Conservation (phyloP, 2,888 invertebrate species). For the Sinotaia quadrata region DNA sequence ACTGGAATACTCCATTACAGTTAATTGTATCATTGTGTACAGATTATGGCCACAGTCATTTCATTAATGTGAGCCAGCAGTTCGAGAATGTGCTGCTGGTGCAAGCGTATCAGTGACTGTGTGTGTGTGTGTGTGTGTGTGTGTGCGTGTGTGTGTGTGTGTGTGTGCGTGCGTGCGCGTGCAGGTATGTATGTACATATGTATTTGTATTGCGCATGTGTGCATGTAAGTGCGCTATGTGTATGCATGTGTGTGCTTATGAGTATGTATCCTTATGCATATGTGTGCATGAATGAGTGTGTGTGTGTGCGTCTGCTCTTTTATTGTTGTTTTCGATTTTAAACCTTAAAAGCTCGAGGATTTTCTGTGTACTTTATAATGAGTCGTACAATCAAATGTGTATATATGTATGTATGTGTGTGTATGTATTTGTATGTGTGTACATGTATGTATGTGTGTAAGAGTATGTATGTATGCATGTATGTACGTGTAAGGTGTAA, state of each 20-base stretch:
- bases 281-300: constrained; percentile 6
- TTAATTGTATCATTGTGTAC: too few species aligned
- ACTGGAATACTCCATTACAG: too few species aligned
- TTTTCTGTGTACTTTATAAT: too few species aligned
- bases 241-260: background rate
- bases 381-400: too few species aligned
- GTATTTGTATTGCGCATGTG: background rate
- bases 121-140: constrained; percentile 6
- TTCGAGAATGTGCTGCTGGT: too few species aligned
- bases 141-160: constrained; percentile 11
- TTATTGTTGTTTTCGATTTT: background rate
- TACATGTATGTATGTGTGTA: background rate
- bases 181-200: background rate
- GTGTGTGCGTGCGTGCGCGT: constrained; percentile 7
- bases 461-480: background rate
- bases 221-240: background rate
- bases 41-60: too few species aligned
- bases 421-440: background rate
- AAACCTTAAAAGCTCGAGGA: background rate
- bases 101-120: background rate
- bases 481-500: background rate
- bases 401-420: background rate
- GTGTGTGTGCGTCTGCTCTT: constrained; percentile 2
- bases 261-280: background rate
- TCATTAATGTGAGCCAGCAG: too few species aligned